Base-by-base conservation (phyloP, 1,140 invertebrate genomes). In the Gerris buenoi region DNA sequence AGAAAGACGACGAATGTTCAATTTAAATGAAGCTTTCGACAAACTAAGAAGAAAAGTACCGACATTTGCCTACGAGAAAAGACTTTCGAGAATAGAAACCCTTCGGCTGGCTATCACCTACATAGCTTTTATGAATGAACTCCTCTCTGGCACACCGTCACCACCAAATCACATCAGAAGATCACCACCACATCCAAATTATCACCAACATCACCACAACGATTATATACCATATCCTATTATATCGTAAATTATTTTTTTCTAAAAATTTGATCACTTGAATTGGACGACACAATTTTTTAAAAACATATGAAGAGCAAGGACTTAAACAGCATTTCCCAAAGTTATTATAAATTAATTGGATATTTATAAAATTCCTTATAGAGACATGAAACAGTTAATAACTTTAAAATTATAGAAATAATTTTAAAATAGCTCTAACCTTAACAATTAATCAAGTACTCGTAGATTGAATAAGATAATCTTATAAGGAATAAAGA, bases 11-110 rank as follows among this genome's bases (percentile, higher is more conserved):
- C 81, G 96, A 70, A 98, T 98, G 95, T 94, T 96, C 75, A 97
- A 97, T 78, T 82, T 98, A 10, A 98, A 98, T 76, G 93, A 96
- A 75, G 95, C 95, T 1, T 99, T 98, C 74, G 94, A 98, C 74
- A 92, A 93, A 75, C 77, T 96, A 27, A 80, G 92, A 14, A 81
- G 91, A 71, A 95, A 95, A 81, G 95, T 98, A 14, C 97, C 97
- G 25, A 99, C 97, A 0, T 99, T 99, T 77, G 96, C 97, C 0
- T 99, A 98, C 74, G 97, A 99, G 77, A 98, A 98, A 76, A 84
- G 97, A 0, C 82, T 99, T 0, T 98, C 96, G 0, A 90, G 97
- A 73, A 98, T 99, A 72, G 97, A 99, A 80, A 98, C 97, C 0
- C 80, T 99, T 0, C 85, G 95, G 0, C 79, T 99, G 72, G 96